These are phyloP conservation scores for Poeciliopsis occidentalis DNA, from an alignment of 2,113 vertebrate species.

Conservation along the genomic window DNA sequence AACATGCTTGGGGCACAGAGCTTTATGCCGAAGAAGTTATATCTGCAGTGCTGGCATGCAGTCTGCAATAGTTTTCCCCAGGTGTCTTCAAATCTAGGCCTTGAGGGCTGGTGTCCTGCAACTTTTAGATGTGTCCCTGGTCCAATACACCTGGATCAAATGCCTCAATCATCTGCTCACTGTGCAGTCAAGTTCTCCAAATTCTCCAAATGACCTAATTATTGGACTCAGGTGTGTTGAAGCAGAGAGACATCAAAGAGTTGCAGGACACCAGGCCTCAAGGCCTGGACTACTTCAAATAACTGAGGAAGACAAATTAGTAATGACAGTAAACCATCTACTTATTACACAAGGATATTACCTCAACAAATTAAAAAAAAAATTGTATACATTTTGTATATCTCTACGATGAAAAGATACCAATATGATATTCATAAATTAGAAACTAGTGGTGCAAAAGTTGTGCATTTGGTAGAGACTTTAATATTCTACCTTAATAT, in stretches of 20 bases:
- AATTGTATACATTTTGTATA: not conserved
- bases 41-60: not conserved
- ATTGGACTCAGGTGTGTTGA: no score
- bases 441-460: conserved; percentile 2
- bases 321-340: not conserved
- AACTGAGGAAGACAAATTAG: not conserved
- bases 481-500: conserved; percentile 7
- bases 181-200: no score
- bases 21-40: not conserved
- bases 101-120: no score
- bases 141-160: no score
- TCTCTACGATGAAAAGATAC: not conserved
- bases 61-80: no score
- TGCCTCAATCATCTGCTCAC: no score
- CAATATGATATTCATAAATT: not conserved
- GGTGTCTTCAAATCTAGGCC: no score
- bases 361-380: not conserved
- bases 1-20: no score
- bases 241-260: no score
- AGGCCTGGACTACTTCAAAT: not conserved
- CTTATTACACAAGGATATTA: not conserved
- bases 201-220: no score
- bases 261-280: not conserved
- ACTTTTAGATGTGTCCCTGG: no score
- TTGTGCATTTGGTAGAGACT: not conserved